phyloP scores from a whole-genome alignment of 2,888 invertebrate species.

The Euplexia lucipara region DNA sequence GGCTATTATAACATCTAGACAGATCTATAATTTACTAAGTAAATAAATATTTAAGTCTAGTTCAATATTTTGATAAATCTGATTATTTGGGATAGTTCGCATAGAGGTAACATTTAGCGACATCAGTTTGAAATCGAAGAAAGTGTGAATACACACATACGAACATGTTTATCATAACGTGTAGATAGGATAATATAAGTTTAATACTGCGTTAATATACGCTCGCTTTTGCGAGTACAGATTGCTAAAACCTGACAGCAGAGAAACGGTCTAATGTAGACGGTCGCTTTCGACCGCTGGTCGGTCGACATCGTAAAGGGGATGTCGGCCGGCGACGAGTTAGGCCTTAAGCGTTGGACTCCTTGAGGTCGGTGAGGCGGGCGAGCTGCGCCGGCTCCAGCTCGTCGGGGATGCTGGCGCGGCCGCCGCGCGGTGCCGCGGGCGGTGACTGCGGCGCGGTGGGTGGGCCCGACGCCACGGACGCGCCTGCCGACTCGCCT shows the following conservation, averaged over 20 bases:
- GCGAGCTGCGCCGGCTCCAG: slow-evolving; percentile 97
- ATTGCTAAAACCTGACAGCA: slow-evolving; percentile 58
- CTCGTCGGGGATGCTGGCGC: slow-evolving; percentile 97
- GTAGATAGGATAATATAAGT: slow-evolving; percentile 48
- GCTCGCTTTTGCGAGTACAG: slow-evolving; percentile 38
- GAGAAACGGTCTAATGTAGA: slow-evolving; percentile 74
- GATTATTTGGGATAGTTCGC: slow-evolving; percentile 40
- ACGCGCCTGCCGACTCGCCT: slow-evolving; percentile 92
- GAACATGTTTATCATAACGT: slow-evolving; percentile 45
- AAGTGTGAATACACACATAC: slow-evolving; percentile 59
- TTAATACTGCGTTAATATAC: slow-evolving; percentile 45
- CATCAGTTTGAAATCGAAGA: slow-evolving; percentile 42
- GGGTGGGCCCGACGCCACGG: slow-evolving; percentile 90
- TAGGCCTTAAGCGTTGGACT: slow-evolving; percentile 95
- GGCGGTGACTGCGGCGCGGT: slow-evolving; percentile 90
- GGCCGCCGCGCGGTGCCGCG: slow-evolving; percentile 94
- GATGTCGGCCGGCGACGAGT: slow-evolving; percentile 33
- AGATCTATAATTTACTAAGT: slow-evolving; percentile 51
- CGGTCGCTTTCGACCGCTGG: slow-evolving; percentile 59
- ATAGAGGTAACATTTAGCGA: slow-evolving; percentile 35
- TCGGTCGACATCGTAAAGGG: slow-evolving; percentile 44
- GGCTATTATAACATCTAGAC: slow-evolving; percentile 56
- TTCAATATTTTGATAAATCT: slow-evolving; percentile 32
- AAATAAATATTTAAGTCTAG: slow-evolving; percentile 55
- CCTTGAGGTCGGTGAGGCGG: slow-evolving; percentile 96